Evolutionary conservation across 2,113 vertebrate species (phyloP).

Genomic region (Aythya baeri): DNA sequence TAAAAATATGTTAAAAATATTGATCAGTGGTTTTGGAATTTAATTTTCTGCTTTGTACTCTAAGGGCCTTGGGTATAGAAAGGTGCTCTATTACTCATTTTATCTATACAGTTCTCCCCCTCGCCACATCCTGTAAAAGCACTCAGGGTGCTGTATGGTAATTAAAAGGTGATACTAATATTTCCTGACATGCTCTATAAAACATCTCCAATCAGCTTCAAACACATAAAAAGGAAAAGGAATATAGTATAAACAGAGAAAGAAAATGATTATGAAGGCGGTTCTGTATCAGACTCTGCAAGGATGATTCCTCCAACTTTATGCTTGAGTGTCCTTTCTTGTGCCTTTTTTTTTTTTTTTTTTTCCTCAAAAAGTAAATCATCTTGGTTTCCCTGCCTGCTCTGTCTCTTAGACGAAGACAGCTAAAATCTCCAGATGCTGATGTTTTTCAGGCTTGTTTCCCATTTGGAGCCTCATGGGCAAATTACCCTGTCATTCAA

Average conservation of each 20-base stretch:
- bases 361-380: neutral
- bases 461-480: constrained; percentile 18
- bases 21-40: neutral
- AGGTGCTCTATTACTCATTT: neutral
- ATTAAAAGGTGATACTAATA: constrained; percentile 55
- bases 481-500: constrained; percentile 30
- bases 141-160: constrained; percentile 13
- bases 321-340: neutral
- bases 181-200: constrained; percentile 31
- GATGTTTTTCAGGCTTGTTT: constrained; percentile 49
- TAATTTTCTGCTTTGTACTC: neutral
- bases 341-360: neutral
- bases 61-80: neutral
- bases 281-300: neutral
- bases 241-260: neutral
- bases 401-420: neutral
- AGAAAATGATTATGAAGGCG: neutral
- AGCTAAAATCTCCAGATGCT: constrained; percentile 46
- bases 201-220: neutral
- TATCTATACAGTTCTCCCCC: constrained; percentile 1
- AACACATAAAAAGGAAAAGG: neutral
- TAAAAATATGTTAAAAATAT: constrained; percentile 16
- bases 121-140: constrained; percentile 9
- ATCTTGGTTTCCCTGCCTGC: neutral
- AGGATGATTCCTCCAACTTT: neutral